Conservation (phyloP, 2,888 invertebrate genomes). For the Lepetodrilus schrolli region DNA sequence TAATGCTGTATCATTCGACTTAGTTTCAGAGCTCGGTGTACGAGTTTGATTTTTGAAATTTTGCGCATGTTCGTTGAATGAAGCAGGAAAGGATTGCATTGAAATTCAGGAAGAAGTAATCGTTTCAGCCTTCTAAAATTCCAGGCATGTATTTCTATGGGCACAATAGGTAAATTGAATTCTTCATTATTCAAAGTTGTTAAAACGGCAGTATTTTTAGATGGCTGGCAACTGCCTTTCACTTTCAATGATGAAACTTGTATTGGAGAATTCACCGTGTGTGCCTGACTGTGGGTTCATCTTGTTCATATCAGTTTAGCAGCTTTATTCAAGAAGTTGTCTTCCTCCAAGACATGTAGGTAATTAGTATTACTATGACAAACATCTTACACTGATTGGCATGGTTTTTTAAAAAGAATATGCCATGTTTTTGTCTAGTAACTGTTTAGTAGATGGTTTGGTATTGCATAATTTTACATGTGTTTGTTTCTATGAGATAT, state of each 20-base stretch:
- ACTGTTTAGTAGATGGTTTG: too few species aligned
- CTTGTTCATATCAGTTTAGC: background rate
- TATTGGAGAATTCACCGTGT: background rate
- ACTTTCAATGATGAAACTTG: background rate
- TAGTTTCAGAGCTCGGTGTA: background rate
- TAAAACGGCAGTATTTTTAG: background rate
- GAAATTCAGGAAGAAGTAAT: background rate
- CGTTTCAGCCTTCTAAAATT: background rate
- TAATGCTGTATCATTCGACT: slow-evolving; percentile 10
- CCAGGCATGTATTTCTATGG: background rate
- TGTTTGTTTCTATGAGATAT: too few species aligned
- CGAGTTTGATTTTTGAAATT: slow-evolving; percentile 23
- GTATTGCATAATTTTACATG: too few species aligned
- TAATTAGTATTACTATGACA: too few species aligned
- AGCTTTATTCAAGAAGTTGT: too few species aligned
- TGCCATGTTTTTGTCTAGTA: too few species aligned
- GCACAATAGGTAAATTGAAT: slow-evolving; percentile 23
- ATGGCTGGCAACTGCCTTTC: background rate
- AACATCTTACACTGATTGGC: too few species aligned
- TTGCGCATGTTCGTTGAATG: slow-evolving; percentile 14
- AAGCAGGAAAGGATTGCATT: background rate
- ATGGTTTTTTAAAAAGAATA: too few species aligned
- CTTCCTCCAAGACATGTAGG: too few species aligned
- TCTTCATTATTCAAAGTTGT: slow-evolving; percentile 9
- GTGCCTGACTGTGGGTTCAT: too few species aligned